phyloP scores from a whole-genome alignment of 2,113 vertebrate species.

The Chlorodrepanis virens region DNA sequence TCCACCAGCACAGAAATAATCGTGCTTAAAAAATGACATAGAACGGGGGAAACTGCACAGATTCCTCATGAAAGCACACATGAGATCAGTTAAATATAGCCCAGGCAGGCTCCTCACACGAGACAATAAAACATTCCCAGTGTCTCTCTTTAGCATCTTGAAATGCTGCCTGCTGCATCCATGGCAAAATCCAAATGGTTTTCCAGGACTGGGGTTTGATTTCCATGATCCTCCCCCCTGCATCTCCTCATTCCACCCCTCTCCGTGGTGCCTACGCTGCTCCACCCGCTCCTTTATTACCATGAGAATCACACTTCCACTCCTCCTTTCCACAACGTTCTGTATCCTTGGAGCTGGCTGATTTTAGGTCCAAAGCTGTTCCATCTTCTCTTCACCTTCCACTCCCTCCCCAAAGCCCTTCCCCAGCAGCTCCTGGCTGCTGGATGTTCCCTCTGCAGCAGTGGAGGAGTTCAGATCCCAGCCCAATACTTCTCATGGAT shows the following conservation, averaged over 20 bases:
- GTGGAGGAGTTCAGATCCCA: neutral
- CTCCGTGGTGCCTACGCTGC: neutral
- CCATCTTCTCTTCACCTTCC: neutral
- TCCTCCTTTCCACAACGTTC: neutral
- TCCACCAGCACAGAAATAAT: rapidly evolving
- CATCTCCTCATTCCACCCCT: neutral
- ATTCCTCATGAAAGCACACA: neutral
- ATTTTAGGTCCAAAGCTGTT: slow-evolving; percentile 25
- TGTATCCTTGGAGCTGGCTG: neutral
- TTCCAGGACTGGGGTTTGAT: neutral
- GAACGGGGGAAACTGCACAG: neutral
- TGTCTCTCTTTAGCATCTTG: neutral
- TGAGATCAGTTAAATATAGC: neutral
- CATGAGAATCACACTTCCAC: neutral
- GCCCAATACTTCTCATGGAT: neutral
- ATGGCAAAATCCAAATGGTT: neutral
- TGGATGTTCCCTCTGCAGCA: neutral
- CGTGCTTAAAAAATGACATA: neutral
- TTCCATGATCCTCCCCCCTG: neutral
- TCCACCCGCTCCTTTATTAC: neutral
- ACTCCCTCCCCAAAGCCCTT: neutral
- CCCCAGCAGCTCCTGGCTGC: neutral
- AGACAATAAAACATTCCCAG: neutral
- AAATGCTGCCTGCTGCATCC: neutral
- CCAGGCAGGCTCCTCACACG: neutral